Evolutionary conservation across 2,113 vertebrate genomes (phyloP).

Genomic region (Atractosteus spatula): DNA sequence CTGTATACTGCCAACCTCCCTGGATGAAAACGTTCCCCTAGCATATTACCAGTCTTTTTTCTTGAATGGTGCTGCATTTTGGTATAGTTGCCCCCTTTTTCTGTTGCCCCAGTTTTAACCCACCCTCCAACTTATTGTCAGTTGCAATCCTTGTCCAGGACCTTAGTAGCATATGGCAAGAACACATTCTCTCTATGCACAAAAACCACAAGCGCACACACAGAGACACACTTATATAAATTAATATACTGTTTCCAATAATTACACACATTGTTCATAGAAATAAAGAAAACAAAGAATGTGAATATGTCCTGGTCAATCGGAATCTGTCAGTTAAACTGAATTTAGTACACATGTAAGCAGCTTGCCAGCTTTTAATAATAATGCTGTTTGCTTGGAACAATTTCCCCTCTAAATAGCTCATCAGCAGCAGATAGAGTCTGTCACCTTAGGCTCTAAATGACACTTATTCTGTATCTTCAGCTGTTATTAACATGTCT

Average conservation of each 20-base stretch:
- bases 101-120: too few relatives aligned
- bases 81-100: too few relatives aligned
- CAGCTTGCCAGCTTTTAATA: slow-evolving; percentile 73
- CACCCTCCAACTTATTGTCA: too few relatives aligned
- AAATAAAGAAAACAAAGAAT: slow-evolving; percentile 81
- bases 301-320: slow-evolving; percentile 79
- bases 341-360: slow-evolving; percentile 72
- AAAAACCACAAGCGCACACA: too few relatives aligned
- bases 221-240: slow-evolving; percentile 24
- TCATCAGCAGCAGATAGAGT: slow-evolving; percentile 76
- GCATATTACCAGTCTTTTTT: too few relatives aligned
- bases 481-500: slow-evolving; percentile 80
- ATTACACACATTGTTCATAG: slow-evolving; percentile 78
- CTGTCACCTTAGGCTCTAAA: slow-evolving; percentile 73
- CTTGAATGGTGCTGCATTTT: too few relatives aligned
- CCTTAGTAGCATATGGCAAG: too few relatives aligned
- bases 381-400: slow-evolving; percentile 76
- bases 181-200: too few relatives aligned
- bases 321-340: slow-evolving; percentile 79
- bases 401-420: slow-evolving; percentile 78
- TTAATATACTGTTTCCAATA: slow-evolving; percentile 55
- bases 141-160: too few relatives aligned
- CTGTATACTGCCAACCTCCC: too few relatives aligned
- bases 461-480: slow-evolving; percentile 75
- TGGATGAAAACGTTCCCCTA: too few relatives aligned